Conservation (phyloP, 2,888 invertebrate genomes). For the Polia nebulosa region DNA sequence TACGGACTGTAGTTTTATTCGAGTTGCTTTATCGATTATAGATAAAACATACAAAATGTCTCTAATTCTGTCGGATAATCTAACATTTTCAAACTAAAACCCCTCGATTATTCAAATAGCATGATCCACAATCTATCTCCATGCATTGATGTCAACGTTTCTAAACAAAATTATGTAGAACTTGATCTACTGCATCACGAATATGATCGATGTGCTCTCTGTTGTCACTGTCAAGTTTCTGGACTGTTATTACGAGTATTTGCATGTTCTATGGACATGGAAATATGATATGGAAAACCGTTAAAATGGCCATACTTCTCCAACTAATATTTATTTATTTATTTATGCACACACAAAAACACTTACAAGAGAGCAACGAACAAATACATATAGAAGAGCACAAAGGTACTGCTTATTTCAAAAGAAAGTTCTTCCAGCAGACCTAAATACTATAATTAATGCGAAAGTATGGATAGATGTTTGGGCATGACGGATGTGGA, state of each 20-base stretch:
- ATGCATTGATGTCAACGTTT: constrained; percentile 50
- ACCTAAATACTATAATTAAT: too few relatives aligned
- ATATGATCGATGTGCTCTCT: constrained; percentile 51
- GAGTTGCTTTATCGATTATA: not conserved
- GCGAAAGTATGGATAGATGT: too few relatives aligned
- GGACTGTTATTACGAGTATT: constrained; percentile 13
- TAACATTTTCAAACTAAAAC: too few relatives aligned
- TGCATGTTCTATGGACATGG: constrained; percentile 5
- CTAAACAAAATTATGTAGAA: constrained; percentile 50
- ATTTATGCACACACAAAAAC: too few relatives aligned
- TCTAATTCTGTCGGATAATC: too few relatives aligned
- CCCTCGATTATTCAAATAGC: constrained; percentile 15
- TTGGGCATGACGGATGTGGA: too few relatives aligned
- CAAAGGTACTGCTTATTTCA: too few relatives aligned
- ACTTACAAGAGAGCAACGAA: too few relatives aligned
- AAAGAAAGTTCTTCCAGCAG: too few relatives aligned
- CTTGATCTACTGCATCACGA: constrained; percentile 22
- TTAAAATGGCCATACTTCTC: not conserved
- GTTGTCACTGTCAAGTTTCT: constrained; percentile 11
- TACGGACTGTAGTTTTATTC: not conserved
- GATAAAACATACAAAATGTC: too few relatives aligned
- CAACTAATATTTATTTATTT: too few relatives aligned
- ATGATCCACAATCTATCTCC: constrained; percentile 33
- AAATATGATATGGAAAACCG: not conserved
- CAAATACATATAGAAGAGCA: too few relatives aligned